phyloP scores from a whole-genome alignment of 2,888 invertebrate genomes.

The Pyrochroa serraticornis region DNA sequence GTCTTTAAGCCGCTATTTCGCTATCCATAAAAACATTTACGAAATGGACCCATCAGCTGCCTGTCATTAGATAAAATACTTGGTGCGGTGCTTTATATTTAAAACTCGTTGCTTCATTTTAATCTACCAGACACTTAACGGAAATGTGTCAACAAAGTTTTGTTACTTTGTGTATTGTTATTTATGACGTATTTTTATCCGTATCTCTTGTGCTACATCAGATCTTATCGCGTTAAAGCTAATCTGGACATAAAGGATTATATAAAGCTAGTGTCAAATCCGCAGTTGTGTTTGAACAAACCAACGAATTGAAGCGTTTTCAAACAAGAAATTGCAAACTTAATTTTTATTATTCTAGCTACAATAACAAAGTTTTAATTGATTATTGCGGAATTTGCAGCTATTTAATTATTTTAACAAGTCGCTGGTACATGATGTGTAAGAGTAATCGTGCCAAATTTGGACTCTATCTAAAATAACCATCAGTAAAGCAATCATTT shows the following conservation, averaged over 20 bases:
- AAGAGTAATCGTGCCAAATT: no score
- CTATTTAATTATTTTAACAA: no score
- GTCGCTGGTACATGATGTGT: no score
- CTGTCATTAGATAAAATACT: constrained; percentile 26
- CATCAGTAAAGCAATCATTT: no score
- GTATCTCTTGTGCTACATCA: constrained; percentile 13
- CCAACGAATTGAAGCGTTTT: neutral
- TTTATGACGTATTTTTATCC: constrained; percentile 28
- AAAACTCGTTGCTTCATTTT: constrained; percentile 23
- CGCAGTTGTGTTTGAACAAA: neutral
- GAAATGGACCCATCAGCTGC: constrained; percentile 25
- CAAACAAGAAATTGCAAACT: neutral
- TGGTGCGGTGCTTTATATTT: constrained; percentile 25
- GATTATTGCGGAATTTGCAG: constrained; percentile 22
- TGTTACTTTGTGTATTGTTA: constrained; percentile 26
- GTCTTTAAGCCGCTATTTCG: constrained; percentile 15
- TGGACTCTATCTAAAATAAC: no score
- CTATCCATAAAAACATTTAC: constrained; percentile 20
- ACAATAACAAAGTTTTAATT: constrained; percentile 30
- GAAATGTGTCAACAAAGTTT: constrained; percentile 28
- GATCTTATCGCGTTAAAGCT: constrained; percentile 21
- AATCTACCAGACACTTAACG: constrained; percentile 26
- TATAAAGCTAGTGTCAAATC: constrained; percentile 23
- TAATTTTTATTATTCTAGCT: constrained; percentile 1
- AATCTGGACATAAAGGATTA: constrained; percentile 25